These are phyloP conservation scores for Anseranas semipalmata DNA, from an alignment of 2,113 vertebrate genomes.

Conservation along the genomic window DNA sequence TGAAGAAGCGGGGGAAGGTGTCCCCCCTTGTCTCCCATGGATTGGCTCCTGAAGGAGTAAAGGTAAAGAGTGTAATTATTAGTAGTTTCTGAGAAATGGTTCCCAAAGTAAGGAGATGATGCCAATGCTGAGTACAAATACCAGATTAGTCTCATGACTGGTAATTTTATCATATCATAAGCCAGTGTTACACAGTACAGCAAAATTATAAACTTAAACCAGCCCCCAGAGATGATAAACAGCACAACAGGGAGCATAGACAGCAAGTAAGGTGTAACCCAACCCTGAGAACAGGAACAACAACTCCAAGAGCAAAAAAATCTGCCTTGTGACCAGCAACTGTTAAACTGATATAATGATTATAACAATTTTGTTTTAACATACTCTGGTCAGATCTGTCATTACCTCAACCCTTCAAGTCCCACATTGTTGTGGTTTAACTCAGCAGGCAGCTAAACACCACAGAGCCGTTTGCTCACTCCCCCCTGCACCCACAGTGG, in stretches of 20 bases:
- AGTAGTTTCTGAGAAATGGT: neutral
- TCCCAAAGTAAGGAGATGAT: neutral
- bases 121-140: neutral
- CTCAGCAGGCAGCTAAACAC: too few species aligned
- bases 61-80: neutral
- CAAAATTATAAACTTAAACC: neutral
- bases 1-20: too few species aligned
- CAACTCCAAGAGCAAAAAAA: neutral
- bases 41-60: neutral
- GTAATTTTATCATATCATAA: neutral
- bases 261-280: neutral
- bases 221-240: neutral
- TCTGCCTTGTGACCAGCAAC: too few species aligned
- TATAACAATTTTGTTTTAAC: too few species aligned
- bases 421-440: too few species aligned
- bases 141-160: neutral
- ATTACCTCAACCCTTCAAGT: too few species aligned
- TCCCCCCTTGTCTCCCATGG: neutral
- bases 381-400: too few species aligned
- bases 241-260: neutral
- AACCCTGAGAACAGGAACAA: neutral
- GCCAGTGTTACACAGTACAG: neutral
- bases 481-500: too few species aligned
- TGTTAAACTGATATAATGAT: too few species aligned
- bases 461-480: too few species aligned